Conservation (phyloP, 2,888 invertebrate genomes). For the Tenthredo distinguenda region DNA sequence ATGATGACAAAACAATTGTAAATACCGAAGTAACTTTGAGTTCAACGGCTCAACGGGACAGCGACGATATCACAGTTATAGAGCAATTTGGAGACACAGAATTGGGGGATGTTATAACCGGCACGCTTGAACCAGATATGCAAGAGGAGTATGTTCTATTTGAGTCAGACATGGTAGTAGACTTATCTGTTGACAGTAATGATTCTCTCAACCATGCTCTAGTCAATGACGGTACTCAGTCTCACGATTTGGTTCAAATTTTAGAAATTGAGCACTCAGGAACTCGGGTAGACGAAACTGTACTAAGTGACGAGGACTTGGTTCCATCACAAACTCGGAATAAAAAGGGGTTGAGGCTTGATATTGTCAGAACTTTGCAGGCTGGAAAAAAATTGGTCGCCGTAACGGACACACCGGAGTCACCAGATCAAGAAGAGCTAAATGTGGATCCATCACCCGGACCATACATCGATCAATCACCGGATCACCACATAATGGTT, state of each 20-base stretch:
- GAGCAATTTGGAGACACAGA: constrained; percentile 81
- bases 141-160: constrained; percentile 84
- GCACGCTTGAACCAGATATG: constrained; percentile 81
- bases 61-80: constrained; percentile 81
- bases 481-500: constrained; percentile 78
- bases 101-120: constrained; percentile 82
- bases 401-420: constrained; percentile 79
- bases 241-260: constrained; percentile 75
- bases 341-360: constrained; percentile 70
- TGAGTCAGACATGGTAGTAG: constrained; percentile 82
- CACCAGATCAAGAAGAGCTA: constrained; percentile 80
- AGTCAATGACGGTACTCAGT: constrained; percentile 73
- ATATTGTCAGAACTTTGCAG: constrained; percentile 75
- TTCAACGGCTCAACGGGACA: constrained; percentile 81
- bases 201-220: constrained; percentile 78
- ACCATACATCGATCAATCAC: constrained; percentile 73
- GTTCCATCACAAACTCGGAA: constrained; percentile 67
- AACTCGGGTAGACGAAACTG: constrained; percentile 66
- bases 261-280: constrained; percentile 74
- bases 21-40: constrained; percentile 82
- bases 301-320: constrained; percentile 71
- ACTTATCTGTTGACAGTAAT: constrained; percentile 81
- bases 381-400: constrained; percentile 76
- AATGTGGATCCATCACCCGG: constrained; percentile 78
- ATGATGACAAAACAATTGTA: constrained; percentile 81